Percentiles rank a stretch among this genome's conserved stretches.
phyloP scores from a whole-genome alignment of 2,888 invertebrate species.

The Macrosiphum euphorbiae region DNA sequence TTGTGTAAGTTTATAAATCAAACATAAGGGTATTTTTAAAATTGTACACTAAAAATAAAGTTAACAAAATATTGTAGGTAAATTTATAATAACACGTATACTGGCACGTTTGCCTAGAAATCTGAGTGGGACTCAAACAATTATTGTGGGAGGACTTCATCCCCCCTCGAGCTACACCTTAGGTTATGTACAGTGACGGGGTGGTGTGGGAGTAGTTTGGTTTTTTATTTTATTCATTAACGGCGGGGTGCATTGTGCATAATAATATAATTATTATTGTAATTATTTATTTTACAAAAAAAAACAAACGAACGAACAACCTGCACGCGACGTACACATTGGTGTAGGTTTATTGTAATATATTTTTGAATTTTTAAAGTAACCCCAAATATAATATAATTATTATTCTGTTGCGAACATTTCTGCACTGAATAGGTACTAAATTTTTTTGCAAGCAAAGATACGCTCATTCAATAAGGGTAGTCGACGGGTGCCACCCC shows the following conservation, averaged over 20 bases:
- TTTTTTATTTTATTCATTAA: not conserved
- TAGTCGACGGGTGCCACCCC: not conserved
- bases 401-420: not conserved
- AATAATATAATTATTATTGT: not conserved
- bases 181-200: not conserved
- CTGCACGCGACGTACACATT: not conserved
- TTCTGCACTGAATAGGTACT: not conserved
- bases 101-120: not conserved
- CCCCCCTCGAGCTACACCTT: not conserved
- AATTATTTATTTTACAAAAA: not conserved
- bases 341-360: not conserved
- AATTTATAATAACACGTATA: not conserved
- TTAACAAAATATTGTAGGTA: not conserved
- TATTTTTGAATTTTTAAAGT: not conserved
- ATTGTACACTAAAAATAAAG: not conserved
- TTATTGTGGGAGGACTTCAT: not conserved
- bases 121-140: not conserved
- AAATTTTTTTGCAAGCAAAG: not conserved
- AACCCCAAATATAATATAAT: not conserved
- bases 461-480: not conserved
- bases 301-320: not conserved
- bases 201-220: not conserved
- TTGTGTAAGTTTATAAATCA: not conserved
- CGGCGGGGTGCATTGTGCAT: not conserved
- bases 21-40: not conserved